Conservation (phyloP, 2,888 invertebrate genomes). For the Pollenia griseotomentosa region DNA sequence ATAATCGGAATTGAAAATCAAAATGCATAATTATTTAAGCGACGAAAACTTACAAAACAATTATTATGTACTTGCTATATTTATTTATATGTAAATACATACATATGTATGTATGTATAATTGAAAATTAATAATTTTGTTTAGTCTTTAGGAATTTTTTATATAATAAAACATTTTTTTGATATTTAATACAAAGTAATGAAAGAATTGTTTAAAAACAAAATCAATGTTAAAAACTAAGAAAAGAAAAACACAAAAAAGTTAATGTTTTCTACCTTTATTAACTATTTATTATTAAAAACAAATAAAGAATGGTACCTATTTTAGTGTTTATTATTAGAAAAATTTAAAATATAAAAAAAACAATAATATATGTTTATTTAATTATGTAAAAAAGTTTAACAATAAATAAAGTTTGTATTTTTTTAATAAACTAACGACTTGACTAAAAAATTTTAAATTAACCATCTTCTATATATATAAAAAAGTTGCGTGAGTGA, state of each 20-base stretch:
- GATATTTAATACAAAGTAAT: conserved; percentile 57
- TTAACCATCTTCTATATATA: too few relatives aligned
- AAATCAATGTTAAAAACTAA: conserved; percentile 59
- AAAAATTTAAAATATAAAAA: conserved; percentile 57
- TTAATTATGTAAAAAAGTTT: conserved; percentile 64
- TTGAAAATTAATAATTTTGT: conserved; percentile 56
- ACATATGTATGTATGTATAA: conserved; percentile 8
- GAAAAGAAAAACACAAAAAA: conserved; percentile 48
- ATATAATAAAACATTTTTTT: conserved; percentile 60
- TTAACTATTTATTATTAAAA: conserved; percentile 62
- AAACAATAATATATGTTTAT: conserved; percentile 64
- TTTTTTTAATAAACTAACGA: conserved; percentile 73
- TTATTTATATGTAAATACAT: neutral
- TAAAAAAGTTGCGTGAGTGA: too few relatives aligned
- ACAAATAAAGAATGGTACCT: conserved; percentile 71
- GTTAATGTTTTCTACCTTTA: conserved; percentile 73
- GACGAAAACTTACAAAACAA: conserved; percentile 48
- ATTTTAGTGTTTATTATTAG: conserved; percentile 74
- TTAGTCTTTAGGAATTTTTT: conserved; percentile 70
- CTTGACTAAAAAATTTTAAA: neutral
- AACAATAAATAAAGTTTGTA: conserved; percentile 75
- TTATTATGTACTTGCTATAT: conserved; percentile 10
- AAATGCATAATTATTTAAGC: conserved; percentile 28
- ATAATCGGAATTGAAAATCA: conserved; percentile 65
- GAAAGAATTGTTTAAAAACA: conserved; percentile 63